Base-by-base conservation (phyloP, 2,113 vertebrate genomes). In the Melanostigma gelatinosum region DNA sequence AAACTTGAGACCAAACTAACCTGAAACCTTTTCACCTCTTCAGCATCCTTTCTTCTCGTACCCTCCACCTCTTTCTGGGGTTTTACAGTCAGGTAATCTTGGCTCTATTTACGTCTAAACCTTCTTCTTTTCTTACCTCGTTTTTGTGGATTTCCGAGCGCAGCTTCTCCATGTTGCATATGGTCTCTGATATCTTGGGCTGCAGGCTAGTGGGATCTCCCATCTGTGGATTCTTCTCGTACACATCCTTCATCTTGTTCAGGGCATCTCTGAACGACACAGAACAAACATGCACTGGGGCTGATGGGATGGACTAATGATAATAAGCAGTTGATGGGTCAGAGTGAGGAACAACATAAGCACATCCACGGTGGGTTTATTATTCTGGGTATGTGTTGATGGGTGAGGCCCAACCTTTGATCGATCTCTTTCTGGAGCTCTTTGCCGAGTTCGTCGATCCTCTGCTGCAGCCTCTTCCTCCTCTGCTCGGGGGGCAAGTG, bases 221-320 rank as follows among this genome's bases (percentile, higher is more conserved):
- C 98, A 99, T 98, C 91, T 99, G 97, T 40, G 98, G 97, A 87
- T 97, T 99, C 94, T 99, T 99, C 92, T 98, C 97, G 86, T 99
- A 99, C 15, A 99, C 98, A n/a, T 99, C 98, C 95, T 98, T 99
- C 98, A 99, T 99, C 95, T 99, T 99, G 93, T 99, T 99, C 87
- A 99, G 95, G 2, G 98, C 98, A 82, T 99, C 98, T 96, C 98
- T 98, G 86, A 24, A 27, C 66, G 32, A 79, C 32, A 71, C 5
- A 65, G 10, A 29, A 60, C 24, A 71, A 67, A 68, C 10, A 71
- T 0, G 22, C 6, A 50, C 8, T 0, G 20, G 18, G 24, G 74
- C 12, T 20, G 13, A 62, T 22, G n/a, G 24, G 11, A 55, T 22
- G 29, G 12, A 70, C 3, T 18, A 8, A 24, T 16, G 20, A 36